phyloP scores from a whole-genome alignment of 2,113 vertebrate species.

The Xenopus borealis region DNA sequence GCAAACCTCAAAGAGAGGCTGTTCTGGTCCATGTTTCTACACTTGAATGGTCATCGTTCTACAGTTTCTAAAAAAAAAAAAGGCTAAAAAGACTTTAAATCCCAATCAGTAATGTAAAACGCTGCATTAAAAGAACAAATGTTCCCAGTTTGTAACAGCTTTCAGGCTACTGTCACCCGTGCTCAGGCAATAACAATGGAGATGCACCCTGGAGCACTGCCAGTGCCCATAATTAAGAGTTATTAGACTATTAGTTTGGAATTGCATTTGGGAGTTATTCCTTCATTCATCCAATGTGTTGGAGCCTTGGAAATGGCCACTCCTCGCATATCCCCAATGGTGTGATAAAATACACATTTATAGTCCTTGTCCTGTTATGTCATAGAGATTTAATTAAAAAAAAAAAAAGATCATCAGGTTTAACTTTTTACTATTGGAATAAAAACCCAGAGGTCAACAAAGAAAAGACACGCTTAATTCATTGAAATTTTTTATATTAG shows the following conservation, averaged over 20 bases:
- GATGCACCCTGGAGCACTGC: constrained; percentile 24
- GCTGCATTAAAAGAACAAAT: constrained; percentile 21
- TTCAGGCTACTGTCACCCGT: constrained; percentile 22
- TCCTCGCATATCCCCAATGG: constrained; percentile 22
- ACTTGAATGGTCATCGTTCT: constrained; percentile 10
- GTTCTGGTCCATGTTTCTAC: neutral
- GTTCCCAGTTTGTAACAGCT: constrained; percentile 26
- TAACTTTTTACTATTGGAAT: too few relatives aligned
- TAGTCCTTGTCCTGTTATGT: neutral
- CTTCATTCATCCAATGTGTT: constrained; percentile 28
- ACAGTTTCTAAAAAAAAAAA: constrained; percentile 4
- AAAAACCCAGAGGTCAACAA: too few relatives aligned
- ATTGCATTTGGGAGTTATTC: constrained; percentile 40
- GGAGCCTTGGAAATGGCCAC: constrained; percentile 7
- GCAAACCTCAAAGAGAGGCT: neutral
- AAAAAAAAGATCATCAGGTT: too few relatives aligned
- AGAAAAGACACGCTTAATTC: too few relatives aligned
- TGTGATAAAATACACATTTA: constrained; percentile 33
- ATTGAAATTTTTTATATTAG: too few relatives aligned
- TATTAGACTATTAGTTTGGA: constrained; percentile 43
- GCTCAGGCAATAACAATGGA: constrained; percentile 33
- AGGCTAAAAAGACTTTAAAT: neutral
- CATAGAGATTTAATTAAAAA: constrained; percentile 15
- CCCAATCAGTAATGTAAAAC: constrained; percentile 6
- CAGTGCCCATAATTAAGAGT: constrained; percentile 39